phyloP scores from a whole-genome alignment of 2,888 invertebrate species.

The Priocnemis perturbator region DNA sequence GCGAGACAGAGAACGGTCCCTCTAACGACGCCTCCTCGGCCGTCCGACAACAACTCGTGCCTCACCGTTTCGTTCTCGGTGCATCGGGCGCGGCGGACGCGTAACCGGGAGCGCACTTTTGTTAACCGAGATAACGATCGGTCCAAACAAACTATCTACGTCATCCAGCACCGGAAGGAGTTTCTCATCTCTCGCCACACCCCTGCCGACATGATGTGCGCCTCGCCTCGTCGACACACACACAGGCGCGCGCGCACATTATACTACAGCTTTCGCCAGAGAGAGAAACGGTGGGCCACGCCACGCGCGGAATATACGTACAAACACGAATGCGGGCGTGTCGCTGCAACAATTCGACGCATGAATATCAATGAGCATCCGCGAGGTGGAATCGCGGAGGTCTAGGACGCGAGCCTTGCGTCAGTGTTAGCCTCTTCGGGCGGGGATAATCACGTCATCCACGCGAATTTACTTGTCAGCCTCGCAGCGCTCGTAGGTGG shows the following conservation, averaged over 20 bases:
- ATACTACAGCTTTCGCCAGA: too few relatives aligned
- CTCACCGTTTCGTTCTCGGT: too few relatives aligned
- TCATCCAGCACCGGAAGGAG: conserved; percentile 45
- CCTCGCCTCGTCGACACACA: conserved; percentile 16
- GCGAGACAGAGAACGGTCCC: too few relatives aligned
- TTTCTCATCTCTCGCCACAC: conserved; percentile 46
- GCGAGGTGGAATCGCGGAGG: too few relatives aligned
- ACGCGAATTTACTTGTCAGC: conserved; percentile 36
- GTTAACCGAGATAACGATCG: conserved; percentile 49
- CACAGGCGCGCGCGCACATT: conserved; percentile 17
- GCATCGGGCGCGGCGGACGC: too few relatives aligned
- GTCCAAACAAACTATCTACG: conserved; percentile 48
- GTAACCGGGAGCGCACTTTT: conserved; percentile 13
- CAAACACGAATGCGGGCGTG: background rate
- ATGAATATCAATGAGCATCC: too few relatives aligned
- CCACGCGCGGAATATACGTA: background rate
- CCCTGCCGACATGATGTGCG: conserved; percentile 32
- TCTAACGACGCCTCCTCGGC: too few relatives aligned
- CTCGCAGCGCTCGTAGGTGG: conserved; percentile 4
- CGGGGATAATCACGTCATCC: conserved; percentile 13
- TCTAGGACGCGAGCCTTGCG: background rate
- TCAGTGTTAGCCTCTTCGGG: background rate
- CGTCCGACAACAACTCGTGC: too few relatives aligned
- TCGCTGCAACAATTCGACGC: too few relatives aligned
- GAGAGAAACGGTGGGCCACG: too few relatives aligned